phyloP scores from a whole-genome alignment of 1,140 invertebrate species.

The Hyles vespertilio region DNA sequence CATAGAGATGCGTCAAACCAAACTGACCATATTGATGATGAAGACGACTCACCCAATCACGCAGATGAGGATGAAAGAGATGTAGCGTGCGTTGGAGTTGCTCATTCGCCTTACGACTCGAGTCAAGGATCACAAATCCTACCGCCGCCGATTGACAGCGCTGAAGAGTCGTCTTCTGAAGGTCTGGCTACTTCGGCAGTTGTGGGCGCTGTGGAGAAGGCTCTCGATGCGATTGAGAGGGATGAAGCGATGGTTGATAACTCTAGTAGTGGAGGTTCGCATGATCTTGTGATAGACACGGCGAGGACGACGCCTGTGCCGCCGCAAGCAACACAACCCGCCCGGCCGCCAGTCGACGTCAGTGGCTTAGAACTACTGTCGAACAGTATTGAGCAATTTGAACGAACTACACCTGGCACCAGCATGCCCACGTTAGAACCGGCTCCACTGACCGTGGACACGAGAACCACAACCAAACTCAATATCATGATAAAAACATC shows the following conservation, averaged over 20 bases:
- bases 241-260: conserved; percentile 51
- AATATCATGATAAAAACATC: conserved; percentile 69
- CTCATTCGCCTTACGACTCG: conserved; percentile 57
- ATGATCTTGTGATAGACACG: conserved; percentile 63
- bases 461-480: conserved; percentile 49
- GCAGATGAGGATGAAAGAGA: conserved; percentile 75
- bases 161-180: conserved; percentile 60
- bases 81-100: conserved; percentile 64
- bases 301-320: conserved; percentile 42
- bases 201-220: conserved; percentile 55
- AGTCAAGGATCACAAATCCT: conserved; percentile 34
- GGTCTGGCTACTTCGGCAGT: conserved; percentile 39
- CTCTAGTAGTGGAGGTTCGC: conserved; percentile 52
- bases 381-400: conserved; percentile 87
- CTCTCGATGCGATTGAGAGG: conserved; percentile 64
- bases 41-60: conserved; percentile 66
- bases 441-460: conserved; percentile 54
- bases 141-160: conserved; percentile 46
- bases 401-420: conserved; percentile 67
- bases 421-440: conserved; percentile 53
- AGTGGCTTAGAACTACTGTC: conserved; percentile 88
- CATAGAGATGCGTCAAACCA: conserved; percentile 89
- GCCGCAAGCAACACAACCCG: conserved; percentile 21
- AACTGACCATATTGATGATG: conserved; percentile 81
- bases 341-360: conserved; percentile 77